Percentiles rank a stretch among this genome's conserved stretches.
Conservation (phyloP, 1,140 invertebrate genomes). For the Druon quercuslanigerum region DNA sequence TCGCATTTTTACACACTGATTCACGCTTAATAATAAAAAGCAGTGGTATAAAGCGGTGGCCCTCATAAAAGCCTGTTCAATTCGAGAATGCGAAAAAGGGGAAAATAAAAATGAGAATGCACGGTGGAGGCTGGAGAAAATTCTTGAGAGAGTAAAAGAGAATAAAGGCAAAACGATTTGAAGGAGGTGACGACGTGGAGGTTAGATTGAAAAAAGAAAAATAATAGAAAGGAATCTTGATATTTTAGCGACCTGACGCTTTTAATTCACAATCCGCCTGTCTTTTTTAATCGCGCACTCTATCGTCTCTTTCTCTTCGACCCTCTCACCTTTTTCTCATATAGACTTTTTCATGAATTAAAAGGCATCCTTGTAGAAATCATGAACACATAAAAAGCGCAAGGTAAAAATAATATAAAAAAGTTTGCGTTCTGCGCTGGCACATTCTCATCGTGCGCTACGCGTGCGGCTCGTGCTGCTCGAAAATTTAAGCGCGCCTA, state of each 20-base stretch:
- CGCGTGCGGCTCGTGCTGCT: too few relatives aligned
- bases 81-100: neutral
- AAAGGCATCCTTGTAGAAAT: neutral
- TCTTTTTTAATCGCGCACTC: constrained; percentile 13
- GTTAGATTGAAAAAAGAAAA: constrained; percentile 27
- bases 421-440: too few relatives aligned
- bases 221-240: neutral
- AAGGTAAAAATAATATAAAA: too few relatives aligned
- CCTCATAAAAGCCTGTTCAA: constrained; percentile 12
- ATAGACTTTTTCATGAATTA: neutral
- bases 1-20: constrained; percentile 12
- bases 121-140: neutral
- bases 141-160: neutral
- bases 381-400: neutral
- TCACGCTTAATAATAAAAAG: constrained; percentile 28
- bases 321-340: neutral
- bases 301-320: constrained; percentile 6
- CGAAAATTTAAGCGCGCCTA: too few relatives aligned
- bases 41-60: neutral
- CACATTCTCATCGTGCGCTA: too few relatives aligned
- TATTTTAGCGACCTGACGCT: neutral
- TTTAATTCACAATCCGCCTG: constrained; percentile 18
- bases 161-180: neutral
- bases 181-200: constrained; percentile 26
- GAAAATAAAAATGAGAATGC: constrained; percentile 9